Evolutionary conservation across 2,888 invertebrate species (phyloP).

Genomic region (Automeris io): DNA sequence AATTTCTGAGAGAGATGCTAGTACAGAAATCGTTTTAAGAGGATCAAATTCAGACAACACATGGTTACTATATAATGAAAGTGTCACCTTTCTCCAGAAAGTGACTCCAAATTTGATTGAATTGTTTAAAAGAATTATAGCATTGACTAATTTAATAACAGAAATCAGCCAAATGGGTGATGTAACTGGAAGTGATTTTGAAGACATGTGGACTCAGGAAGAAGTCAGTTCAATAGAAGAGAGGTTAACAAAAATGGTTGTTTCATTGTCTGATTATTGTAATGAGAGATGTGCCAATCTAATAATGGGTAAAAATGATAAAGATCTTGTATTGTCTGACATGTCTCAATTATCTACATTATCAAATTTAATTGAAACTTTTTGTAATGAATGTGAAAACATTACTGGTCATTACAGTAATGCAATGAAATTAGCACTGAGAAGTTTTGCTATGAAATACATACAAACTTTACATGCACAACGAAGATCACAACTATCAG

Average conservation of each 20-base stretch:
- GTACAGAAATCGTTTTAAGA: constrained; percentile 62
- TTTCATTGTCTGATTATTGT: constrained; percentile 92
- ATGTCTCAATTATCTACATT: constrained; percentile 85
- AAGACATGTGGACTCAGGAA: constrained; percentile 82
- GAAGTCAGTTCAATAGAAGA: constrained; percentile 83
- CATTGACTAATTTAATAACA: constrained; percentile 85
- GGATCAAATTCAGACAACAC: constrained; percentile 61
- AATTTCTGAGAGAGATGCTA: constrained; percentile 63
- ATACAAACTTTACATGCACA: constrained; percentile 94
- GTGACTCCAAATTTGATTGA: constrained; percentile 81
- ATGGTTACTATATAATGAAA: constrained; percentile 80
- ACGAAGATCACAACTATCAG: constrained; percentile 88
- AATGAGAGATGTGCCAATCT: constrained; percentile 95
- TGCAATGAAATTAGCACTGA: constrained; percentile 87
- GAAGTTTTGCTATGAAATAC: constrained; percentile 93
- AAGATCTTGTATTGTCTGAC: constrained; percentile 83
- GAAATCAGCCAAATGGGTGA: constrained; percentile 82
- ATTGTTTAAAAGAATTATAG: constrained; percentile 84
- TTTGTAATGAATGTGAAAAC: constrained; percentile 85
- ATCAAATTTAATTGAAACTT: constrained; percentile 85
- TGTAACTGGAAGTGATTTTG: constrained; percentile 78
- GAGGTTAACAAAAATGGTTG: constrained; percentile 86
- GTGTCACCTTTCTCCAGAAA: constrained; percentile 81
- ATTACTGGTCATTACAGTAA: constrained; percentile 86
- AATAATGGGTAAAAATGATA: constrained; percentile 85